Evolutionary conservation across 2,113 vertebrate species (phyloP), one percentile per base, ranked within the genome.

Genomic region (Anoura caudifer): DNA sequence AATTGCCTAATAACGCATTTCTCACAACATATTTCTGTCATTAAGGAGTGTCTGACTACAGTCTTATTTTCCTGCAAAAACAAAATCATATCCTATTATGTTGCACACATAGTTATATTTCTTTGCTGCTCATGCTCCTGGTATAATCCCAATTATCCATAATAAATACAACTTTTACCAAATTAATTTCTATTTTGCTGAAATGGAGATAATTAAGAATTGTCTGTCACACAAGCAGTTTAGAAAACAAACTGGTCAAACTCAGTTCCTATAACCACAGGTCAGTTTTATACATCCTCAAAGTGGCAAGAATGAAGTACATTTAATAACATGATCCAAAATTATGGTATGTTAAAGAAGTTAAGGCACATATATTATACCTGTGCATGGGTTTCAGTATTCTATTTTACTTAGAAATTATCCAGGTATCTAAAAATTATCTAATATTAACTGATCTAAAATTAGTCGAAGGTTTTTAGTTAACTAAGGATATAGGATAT

Each of bases 401-500:
- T 77, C 63, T 77, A 1, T 76, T 87, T 83, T 77, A 73, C 65
- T 63, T 67, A 47, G 73, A 56, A 91, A 90, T 70, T 85, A 87
- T 77, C 20, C 7, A 7, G 8, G 28, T 75, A 50, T 67, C 16
- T 93, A 50, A 86, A 38, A 24, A 83, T 89, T 59, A 38, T 63
- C 20, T 11, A 88, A 36, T 88, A 73, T 88, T 54, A 83, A 87
- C 41, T 80, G 36, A 54, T 45, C 70, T 92, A 88, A 91, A 93
- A 93, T 73, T 81, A 87, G 28, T 52, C 10, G 11, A 43, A 75
- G 11, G 4, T 47, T 76, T 84, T 72, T 20, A 94, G 19, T 54
- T 87, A 89, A 50, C 31, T 73, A 81, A 80, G 15, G 20, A 92
- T 63, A 24, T 97, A 94, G 26, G 10, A 91, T 94, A 56, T 65